Evolutionary conservation across 2,888 invertebrate genomes (phyloP), one percentile per base, ranked within the genome.

Genomic region (Phalera bucephala): DNA sequence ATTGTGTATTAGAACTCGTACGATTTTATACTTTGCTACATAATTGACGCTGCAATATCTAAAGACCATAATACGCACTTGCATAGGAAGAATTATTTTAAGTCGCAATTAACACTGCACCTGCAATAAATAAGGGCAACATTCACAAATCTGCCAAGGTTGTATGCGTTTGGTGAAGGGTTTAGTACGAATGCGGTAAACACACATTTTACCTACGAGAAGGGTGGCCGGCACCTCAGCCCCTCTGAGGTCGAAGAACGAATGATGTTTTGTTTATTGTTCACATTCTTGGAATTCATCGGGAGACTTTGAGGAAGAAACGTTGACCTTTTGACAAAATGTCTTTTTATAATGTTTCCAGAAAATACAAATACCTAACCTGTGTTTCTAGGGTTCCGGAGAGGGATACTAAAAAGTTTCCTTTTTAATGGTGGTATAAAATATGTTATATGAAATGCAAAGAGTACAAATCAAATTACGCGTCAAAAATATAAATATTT

Each of bases 131-230:
- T 12, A 13, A 12, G 30, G 9, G 12, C 7, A 7, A 30, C 36
- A 21, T 31, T 36, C 21, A 17, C 14, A 27, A 12, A 31, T 9
- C 28, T 13, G 31, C 30, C 30, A 27, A 46, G 40, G 35, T 38
- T 26, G 12, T 34, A 29, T 38, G 40, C 45, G 50, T 29, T 45
- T 29, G 35, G 37, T 51, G 46, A 57, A 55, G 55, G 55, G 55
- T 40, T 45, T 35, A 42, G 36, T 38, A 48, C 43, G 51, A 51
- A 43, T 45, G 34, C 7, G 47, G 30, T 33, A 37, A 30, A 34
- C 32, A 31, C 37, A 33, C 30, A 27, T 21, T 51, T 41, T 14
- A 25, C 17, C 33, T 21, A 33, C 19, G 5, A 14, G 33, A 27
- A 23, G 28, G 28, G 9, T 10, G 11, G 10, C 12, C 9, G 29